Conservation (phyloP, 2,888 invertebrate species). For the Melieria omissa region DNA sequence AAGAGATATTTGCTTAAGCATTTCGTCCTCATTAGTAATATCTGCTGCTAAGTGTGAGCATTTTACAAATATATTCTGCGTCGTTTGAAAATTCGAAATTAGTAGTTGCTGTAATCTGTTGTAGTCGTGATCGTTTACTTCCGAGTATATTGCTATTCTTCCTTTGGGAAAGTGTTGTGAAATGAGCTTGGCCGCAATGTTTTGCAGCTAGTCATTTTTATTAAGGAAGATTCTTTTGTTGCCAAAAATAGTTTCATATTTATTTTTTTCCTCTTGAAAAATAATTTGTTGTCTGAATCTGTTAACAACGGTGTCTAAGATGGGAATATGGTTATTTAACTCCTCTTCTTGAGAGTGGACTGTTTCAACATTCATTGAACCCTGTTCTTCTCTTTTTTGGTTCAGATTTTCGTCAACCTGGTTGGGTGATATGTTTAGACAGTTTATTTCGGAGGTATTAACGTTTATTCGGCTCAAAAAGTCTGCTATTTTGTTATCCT, state of each 20-base stretch:
- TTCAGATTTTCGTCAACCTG: not conserved
- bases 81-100: too few relatives aligned
- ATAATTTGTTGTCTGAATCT: constrained; percentile 33
- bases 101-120: not conserved
- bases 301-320: constrained; percentile 36
- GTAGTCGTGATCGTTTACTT: constrained; percentile 5
- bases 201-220: not conserved
- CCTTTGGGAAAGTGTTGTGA: too few relatives aligned
- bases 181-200: constrained; percentile 6
- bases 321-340: constrained; percentile 32
- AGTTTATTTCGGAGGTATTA: constrained; percentile 37
- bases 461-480: constrained; percentile 43
- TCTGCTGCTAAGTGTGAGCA: constrained; percentile 21
- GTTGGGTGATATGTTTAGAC: not conserved
- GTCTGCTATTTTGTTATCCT: constrained; percentile 42
- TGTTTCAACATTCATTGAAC: constrained; percentile 22
- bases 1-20: constrained; percentile 7
- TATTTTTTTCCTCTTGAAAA: constrained; percentile 5
- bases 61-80: constrained; percentile 5
- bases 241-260: constrained; percentile 6
- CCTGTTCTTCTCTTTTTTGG: not conserved
- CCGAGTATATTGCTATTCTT: not conserved
- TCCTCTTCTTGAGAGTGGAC: constrained; percentile 34
- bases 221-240: constrained; percentile 9
- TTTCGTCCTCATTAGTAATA: constrained; percentile 14